Percentiles rank a stretch among this genome's conserved stretches.
Conservation (phyloP, 2,888 invertebrate genomes). For the Pediacus dermestoides region DNA sequence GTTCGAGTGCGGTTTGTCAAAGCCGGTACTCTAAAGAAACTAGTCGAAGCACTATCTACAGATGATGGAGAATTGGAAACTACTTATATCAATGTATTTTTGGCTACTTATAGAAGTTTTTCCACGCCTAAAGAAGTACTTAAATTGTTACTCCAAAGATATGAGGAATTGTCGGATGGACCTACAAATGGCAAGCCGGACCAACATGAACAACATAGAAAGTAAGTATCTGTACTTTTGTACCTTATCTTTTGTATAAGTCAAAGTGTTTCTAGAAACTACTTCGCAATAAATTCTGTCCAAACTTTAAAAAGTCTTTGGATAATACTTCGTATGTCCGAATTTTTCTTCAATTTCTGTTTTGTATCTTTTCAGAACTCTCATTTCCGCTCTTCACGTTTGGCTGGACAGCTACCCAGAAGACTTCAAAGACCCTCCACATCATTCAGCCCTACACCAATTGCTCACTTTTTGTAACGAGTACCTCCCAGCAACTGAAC, state of each 20-base stretch:
- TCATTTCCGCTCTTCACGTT: constrained; percentile 87
- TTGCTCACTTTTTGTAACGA: constrained; percentile 83
- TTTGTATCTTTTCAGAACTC: constrained; percentile 72
- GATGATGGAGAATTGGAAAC: constrained; percentile 96
- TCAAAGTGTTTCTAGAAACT: too few relatives aligned
- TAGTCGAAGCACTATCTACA: constrained; percentile 90
- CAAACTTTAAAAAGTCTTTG: not conserved
- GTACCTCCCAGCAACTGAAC: constrained; percentile 78
- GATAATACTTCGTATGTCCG: not conserved
- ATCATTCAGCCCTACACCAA: constrained; percentile 73
- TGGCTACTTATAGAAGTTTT: constrained; percentile 91
- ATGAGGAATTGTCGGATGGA: constrained; percentile 63
- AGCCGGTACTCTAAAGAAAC: constrained; percentile 88
- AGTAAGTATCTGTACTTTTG: constrained; percentile 56
- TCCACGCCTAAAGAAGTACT: constrained; percentile 84
- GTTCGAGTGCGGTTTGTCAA: constrained; percentile 92
- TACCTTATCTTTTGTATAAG: too few relatives aligned
- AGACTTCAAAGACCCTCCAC: constrained; percentile 82
- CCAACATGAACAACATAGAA: constrained; percentile 68
- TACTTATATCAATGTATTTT: constrained; percentile 95
- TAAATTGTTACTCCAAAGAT: constrained; percentile 73
- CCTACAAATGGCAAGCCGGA: constrained; percentile 53
- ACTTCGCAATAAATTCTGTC: too few relatives aligned
- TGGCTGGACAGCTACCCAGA: constrained; percentile 98
- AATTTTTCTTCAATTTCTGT: too few relatives aligned